Evolutionary conservation across 2,113 vertebrate genomes (phyloP).

Genomic region (Oncorhynchus keta): DNA sequence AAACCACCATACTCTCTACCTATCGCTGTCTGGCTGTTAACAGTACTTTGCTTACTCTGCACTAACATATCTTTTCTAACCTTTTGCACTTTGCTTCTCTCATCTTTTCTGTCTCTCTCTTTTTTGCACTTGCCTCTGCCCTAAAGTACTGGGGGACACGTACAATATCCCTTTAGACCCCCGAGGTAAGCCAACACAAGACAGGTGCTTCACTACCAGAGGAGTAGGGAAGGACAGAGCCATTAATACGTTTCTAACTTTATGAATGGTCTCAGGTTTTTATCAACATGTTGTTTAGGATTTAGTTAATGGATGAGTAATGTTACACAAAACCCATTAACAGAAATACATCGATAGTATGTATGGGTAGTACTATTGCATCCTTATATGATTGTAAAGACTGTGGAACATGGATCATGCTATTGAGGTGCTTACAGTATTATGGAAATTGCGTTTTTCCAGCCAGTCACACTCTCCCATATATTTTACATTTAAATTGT

Average conservation of each 20-base stretch:
- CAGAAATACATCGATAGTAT: no score
- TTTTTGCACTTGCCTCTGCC: slow-evolving; percentile 78
- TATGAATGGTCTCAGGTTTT: not conserved
- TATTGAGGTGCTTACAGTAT: slow-evolving; percentile 4
- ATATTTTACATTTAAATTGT: no score
- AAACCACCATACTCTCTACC: not conserved
- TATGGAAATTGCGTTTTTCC: not conserved
- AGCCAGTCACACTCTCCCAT: no score
- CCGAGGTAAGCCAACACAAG: slow-evolving; percentile 89
- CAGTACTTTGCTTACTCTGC: slow-evolving; percentile 70
- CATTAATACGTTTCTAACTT: not conserved
- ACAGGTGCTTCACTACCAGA: not conserved
- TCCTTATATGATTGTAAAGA: not conserved
- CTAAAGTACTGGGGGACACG: slow-evolving; percentile 99
- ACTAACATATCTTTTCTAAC: slow-evolving; percentile 82
- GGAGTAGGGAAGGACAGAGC: not conserved
- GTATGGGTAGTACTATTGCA: not conserved
- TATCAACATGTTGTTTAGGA: not conserved
- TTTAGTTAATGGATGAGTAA: not conserved
- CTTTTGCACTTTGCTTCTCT: slow-evolving; percentile 86
- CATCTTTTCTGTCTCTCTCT: slow-evolving; percentile 59
- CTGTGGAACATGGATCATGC: not conserved
- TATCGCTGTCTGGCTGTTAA: slow-evolving; percentile 52
- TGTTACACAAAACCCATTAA: not conserved
- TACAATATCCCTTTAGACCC: slow-evolving; percentile 99